phyloP scores from a whole-genome alignment of 2,888 invertebrate genomes.

The Sinotaia quadrata region DNA sequence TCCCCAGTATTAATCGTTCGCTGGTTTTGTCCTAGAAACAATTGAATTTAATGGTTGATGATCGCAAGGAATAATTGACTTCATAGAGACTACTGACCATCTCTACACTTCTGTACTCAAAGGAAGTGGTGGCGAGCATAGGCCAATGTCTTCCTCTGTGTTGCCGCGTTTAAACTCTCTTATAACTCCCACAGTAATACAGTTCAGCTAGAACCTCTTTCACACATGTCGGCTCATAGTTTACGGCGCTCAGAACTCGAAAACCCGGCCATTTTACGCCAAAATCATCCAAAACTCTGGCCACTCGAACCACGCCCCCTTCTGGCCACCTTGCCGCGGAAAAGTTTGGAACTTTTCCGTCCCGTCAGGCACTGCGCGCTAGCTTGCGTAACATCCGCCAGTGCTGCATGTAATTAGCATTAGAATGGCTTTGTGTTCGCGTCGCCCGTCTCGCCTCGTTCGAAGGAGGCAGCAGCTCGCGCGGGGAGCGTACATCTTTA shows the following conservation, averaged over 20 bases:
- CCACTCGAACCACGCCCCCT: conserved; percentile 24
- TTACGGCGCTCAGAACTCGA: background rate
- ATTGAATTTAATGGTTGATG: too few relatives aligned
- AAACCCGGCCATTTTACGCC: conserved; percentile 14
- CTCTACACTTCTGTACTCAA: too few relatives aligned
- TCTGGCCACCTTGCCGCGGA: conserved; percentile 8
- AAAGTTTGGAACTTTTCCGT: conserved; percentile 23
- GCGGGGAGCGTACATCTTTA: background rate
- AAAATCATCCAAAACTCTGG: background rate
- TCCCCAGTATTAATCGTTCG: too few relatives aligned
- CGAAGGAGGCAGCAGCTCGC: background rate
- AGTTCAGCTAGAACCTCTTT: too few relatives aligned
- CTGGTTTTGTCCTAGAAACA: too few relatives aligned
- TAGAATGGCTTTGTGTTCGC: conserved; percentile 3
- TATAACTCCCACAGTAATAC: too few relatives aligned
- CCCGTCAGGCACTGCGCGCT: conserved; percentile 25
- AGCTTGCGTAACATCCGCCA: conserved; percentile 29
- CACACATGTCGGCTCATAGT: background rate
- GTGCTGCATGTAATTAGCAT: conserved; percentile 21
- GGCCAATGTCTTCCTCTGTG: too few relatives aligned
- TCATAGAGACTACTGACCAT: too few relatives aligned
- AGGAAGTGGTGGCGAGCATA: too few relatives aligned
- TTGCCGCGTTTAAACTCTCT: too few relatives aligned
- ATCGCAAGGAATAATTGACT: too few relatives aligned
- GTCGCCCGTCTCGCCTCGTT: background rate